Evolutionary conservation across 2,113 vertebrate species (phyloP), one percentile per base, ranked within the genome.

Genomic region (Podarcis muralis): DNA sequence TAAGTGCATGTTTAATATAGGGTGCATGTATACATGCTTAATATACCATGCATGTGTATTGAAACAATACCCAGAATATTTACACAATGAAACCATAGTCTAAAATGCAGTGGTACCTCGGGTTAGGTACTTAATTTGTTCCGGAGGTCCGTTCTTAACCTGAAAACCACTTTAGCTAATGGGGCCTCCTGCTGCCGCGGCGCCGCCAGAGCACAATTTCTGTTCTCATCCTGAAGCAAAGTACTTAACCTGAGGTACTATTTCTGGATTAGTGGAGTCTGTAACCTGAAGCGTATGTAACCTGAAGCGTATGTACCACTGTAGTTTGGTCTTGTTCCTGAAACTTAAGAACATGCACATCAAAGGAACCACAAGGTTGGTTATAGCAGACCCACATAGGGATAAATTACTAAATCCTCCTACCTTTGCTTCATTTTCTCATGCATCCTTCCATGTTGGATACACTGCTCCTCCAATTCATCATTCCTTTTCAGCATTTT

Each of bases 361-460:
- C 72, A 82, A 25, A 68, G 30, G 40, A 53, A 6, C 16, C 72
- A 84, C 37, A 23, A 84, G n/a, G 43, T 84, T 77, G 57, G 40
- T 68, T 88, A 77, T 13, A 53, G 43, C 35, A 84, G 40, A 83
- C 9, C 3, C 78, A 75, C 83, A 85, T 7, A 30, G 79, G 16
- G 84, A 89, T 6, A 90, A 91, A 90, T 87, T 69, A 91, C 83
- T 59, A 91, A 48, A 85, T 71, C 68, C 84, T 88, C 80, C 94
- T 97, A 99, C 98, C 98, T 98, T 83, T 96, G 96, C 94, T 98
- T 99, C 98, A 99, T 99, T 91, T 96, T 97, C 91, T 98, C 98
- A 91, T 99, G 98, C 88, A 98, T 96, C 93, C 90, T 97, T 65
- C 98, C 98, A 43, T 99, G 98, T 85, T 98, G 98, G 92, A 99